Evolutionary conservation across 2,888 invertebrate genomes (phyloP), one percentile per base, ranked within the genome.

Genomic region (Eucriotettix oculatus): DNA sequence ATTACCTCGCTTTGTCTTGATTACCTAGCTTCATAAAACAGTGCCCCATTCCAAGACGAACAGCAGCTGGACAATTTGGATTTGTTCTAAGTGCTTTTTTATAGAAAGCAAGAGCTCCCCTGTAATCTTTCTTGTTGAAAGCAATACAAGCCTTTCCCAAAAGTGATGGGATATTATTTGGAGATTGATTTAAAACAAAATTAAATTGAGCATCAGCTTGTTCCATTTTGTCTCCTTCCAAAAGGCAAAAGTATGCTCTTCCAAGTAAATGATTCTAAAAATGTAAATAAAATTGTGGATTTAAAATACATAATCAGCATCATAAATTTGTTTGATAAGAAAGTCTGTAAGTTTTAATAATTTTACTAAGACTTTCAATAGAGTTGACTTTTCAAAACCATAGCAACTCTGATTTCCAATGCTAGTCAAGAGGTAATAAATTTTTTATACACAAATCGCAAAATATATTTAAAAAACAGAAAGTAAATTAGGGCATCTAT

Each of bases 141-240:
- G 97, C 95, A 69, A 99, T 98, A 71, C 98, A 99, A 0, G 99
- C 99, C 80, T 99, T 98, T 14, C 99, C 99, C 56, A 99, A 79
- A 61, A 98, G 75, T 0, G 99, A 96, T 0, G 98, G 97, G 64
- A 99, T 97, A 76, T 96, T 97, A 68, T 91, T 94, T 3, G 90
- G 90, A 0, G 90, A 89, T 69, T 94, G 91, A 74, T 97, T 96
- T 43, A 99, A 76, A 0, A 99, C 98, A 74, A 99, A 99, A 76
- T 99, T 98, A 72, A 99, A 99, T 73, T 99, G 99, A 1, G 97
- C 94, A 79, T 99, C 98, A 0, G 99, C 99, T 75, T 99, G 98
- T 65, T 99, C 98, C 92, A 98, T 94, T 79, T 98, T 98, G 70
- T 98, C 97, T 1, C 97, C 97, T 78, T 99, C 99, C 44, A 98